Evolutionary conservation across 2,888 invertebrate genomes (phyloP), one percentile per base, ranked within the genome.

Genomic region (Macrosoma leucophasiata): DNA sequence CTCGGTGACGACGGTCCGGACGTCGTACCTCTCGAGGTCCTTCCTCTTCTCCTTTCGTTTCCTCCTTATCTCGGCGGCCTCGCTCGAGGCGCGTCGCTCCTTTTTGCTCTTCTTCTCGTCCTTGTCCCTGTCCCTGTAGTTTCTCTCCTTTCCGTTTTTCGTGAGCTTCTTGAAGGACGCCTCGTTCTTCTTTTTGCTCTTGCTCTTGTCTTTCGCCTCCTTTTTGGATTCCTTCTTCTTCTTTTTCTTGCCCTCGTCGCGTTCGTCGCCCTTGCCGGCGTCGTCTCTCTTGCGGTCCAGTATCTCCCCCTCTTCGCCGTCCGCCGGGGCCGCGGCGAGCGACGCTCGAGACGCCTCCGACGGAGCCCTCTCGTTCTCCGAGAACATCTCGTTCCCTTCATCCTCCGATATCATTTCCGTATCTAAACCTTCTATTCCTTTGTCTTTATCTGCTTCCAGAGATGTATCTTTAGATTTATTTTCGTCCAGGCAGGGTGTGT

Each of bases 21-120:
- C 94, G 76, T 94, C 91, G 65, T 95, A 95, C 2, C 95, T 86
- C 53, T 91, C 92, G 29, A 95, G 74, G 56, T 95, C 94, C 57
- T 92, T 91, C 9, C 93, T 86, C 56, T 90, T 92, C 42, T 71
- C 84, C 50, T 58, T 81, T 53, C 66, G 78, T 61, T 61, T 76
- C 48, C 54, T 81, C 58, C 53, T 71, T 60, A 58, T 78, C 62
- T 66, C 64, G 25, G 39, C 58, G 28, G 49, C 44, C 25, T 58
- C 62, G 33, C 54, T 51, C 17, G 55, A 50, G 32, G 49, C 46
- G 27, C 64, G 48, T 2, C 53, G 43, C 17, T 55, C 68, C 56
- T 48, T 68, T 60, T 62, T 78, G 19, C 71, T 44, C 59, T 70
- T 66, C 53, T 62, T 63, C 17, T 57, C 55, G 12, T 65, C 62